Percentiles rank a stretch among this genome's conserved stretches.
Conservation (phyloP, 1,140 invertebrate species). For the Saccostrea glomerata region DNA sequence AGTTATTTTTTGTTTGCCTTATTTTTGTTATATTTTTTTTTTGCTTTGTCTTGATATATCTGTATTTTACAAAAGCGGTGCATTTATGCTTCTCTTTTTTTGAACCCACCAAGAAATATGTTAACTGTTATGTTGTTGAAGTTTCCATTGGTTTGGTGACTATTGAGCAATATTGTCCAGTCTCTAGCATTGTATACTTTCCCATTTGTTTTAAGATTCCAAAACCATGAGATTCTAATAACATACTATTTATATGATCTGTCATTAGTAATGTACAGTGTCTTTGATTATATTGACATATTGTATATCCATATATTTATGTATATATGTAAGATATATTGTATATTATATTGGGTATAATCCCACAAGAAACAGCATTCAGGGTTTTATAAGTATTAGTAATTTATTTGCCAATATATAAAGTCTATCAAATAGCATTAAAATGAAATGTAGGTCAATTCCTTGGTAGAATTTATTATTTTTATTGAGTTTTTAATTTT, state of each 20-base stretch:
- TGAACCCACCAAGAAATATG: too few relatives aligned
- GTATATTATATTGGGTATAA: neutral
- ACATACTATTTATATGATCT: neutral
- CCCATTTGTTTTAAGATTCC: neutral
- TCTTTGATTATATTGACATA: neutral
- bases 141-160: too few relatives aligned
- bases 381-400: neutral
- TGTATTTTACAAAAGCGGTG: too few relatives aligned
- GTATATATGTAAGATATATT: neutral
- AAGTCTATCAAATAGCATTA: neutral
- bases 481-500: too few relatives aligned
- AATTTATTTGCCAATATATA: neutral
- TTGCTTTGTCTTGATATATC: too few relatives aligned
- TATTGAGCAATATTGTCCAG: too few relatives aligned
- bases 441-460: neutral
- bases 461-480: too few relatives aligned
- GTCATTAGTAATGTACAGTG: neutral
- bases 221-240: neutral
- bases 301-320: neutral
- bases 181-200: neutral
- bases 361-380: neutral
- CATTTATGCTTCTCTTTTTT: too few relatives aligned
- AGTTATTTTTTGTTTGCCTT: too few relatives aligned
- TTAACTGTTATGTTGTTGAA: too few relatives aligned
- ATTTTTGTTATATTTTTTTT: too few relatives aligned